A percentile compares a stretch with the other conserved stretches of the same genome.
Conservation (phyloP, 2,113 vertebrate genomes). For the Acanthisitta chloris region DNA sequence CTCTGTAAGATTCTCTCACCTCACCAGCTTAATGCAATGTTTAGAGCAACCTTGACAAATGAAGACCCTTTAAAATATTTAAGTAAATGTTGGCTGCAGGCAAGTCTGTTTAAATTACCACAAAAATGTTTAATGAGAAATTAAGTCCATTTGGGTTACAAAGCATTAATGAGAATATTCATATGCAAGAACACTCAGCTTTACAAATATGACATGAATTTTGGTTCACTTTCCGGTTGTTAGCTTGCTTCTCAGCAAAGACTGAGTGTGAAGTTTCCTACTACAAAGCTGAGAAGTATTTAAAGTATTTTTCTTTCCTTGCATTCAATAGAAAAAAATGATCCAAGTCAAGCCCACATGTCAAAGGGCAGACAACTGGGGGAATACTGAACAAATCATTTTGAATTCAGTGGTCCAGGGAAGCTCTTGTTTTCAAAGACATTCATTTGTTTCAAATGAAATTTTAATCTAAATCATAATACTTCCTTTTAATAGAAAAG, state of each 20-base stretch:
- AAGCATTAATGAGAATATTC: constrained; percentile 23
- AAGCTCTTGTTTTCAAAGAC: constrained; percentile 1
- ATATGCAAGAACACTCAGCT: neutral
- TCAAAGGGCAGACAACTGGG: neutral
- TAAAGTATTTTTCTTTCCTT: neutral
- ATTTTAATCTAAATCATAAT: constrained; percentile 11
- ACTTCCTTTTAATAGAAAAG: neutral
- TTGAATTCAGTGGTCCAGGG: neutral
- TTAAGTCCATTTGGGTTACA: neutral
- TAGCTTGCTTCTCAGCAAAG: neutral
- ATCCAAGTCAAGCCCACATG: neutral
- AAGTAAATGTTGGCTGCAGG: constrained; percentile 33
- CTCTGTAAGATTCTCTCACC: neutral
- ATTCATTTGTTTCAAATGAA: constrained; percentile 12
- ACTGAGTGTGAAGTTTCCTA: neutral
- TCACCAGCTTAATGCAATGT: neutral
- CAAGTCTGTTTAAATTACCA: constrained; percentile 32
- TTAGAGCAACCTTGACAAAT: constrained; percentile 38
- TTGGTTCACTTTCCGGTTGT: neutral
- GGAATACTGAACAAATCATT: neutral
- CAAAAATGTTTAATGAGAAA: constrained; percentile 15
- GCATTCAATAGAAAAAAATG: neutral
- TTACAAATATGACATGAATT: constrained; percentile 10
- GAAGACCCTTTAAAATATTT: constrained; percentile 61
- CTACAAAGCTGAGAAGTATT: neutral